Conservation (phyloP, 2,113 vertebrate species). For the Riparia riparia region DNA sequence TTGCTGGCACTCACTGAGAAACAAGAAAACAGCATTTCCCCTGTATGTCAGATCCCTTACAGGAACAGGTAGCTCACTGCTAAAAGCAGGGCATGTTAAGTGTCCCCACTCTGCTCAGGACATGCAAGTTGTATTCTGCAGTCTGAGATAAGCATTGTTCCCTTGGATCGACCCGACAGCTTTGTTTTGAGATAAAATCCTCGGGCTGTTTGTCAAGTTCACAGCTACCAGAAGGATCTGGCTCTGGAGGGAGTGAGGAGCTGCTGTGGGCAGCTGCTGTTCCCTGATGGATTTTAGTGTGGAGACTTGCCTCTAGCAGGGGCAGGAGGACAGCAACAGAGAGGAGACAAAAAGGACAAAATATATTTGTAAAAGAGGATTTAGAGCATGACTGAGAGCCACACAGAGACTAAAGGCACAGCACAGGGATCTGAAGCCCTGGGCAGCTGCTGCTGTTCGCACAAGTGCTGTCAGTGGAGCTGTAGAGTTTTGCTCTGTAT, state of each 20-base stretch:
- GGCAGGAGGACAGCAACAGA: background rate
- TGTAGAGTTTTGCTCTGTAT: background rate
- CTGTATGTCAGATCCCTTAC: background rate
- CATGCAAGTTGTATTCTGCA: background rate
- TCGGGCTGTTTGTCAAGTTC: background rate
- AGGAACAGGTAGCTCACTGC: background rate
- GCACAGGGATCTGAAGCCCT: background rate
- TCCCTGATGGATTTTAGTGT: background rate
- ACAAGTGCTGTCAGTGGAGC: background rate
- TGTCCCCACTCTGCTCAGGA: background rate
- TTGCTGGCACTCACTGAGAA: background rate
- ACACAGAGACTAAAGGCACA: background rate
- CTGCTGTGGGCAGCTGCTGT: background rate
- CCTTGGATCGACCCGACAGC: background rate
- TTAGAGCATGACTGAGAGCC: background rate
- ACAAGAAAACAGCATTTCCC: background rate
- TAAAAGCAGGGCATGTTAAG: background rate
- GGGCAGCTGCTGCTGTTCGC: background rate
- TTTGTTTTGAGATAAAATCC: background rate
- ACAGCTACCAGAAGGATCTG: background rate
- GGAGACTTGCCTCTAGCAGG: background rate
- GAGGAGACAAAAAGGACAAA: background rate
- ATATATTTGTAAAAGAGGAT: background rate
- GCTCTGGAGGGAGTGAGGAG: background rate
- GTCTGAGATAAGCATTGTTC: background rate